Conservation (phyloP, 2,113 vertebrate species). For the Oenanthe oenanthe region DNA sequence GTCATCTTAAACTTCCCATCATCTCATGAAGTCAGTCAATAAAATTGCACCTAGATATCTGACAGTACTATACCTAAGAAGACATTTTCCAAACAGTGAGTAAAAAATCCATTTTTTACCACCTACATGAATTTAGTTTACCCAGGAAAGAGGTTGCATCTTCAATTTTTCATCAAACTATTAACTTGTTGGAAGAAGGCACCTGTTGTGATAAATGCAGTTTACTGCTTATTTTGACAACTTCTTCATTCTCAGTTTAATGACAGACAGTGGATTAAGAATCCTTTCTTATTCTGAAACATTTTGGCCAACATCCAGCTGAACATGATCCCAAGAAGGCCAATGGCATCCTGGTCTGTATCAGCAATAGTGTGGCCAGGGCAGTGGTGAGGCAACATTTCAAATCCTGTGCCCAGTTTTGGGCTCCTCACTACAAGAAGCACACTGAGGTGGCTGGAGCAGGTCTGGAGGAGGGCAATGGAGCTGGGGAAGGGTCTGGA, state of each 20-base stretch:
- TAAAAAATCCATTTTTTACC: background rate
- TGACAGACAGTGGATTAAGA: background rate
- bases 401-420: background rate
- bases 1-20: background rate
- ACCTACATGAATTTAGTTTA: background rate
- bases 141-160: background rate
- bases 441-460: background rate
- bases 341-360: background rate
- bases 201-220: background rate
- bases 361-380: background rate
- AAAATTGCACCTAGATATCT: background rate
- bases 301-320: background rate
- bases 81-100: background rate
- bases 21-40: background rate
- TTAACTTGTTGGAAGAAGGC: background rate
- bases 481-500: background rate
- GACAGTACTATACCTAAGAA: background rate
- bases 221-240: background rate
- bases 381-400: background rate
- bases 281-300: background rate
- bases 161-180: background rate
- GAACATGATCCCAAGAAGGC: background rate
- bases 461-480: fast-evolving
- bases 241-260: background rate
- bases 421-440: background rate